Percentiles rank a stretch among this genome's conserved stretches.
phyloP scores from a whole-genome alignment of 2,113 vertebrate genomes.

The Prunella himalayana region DNA sequence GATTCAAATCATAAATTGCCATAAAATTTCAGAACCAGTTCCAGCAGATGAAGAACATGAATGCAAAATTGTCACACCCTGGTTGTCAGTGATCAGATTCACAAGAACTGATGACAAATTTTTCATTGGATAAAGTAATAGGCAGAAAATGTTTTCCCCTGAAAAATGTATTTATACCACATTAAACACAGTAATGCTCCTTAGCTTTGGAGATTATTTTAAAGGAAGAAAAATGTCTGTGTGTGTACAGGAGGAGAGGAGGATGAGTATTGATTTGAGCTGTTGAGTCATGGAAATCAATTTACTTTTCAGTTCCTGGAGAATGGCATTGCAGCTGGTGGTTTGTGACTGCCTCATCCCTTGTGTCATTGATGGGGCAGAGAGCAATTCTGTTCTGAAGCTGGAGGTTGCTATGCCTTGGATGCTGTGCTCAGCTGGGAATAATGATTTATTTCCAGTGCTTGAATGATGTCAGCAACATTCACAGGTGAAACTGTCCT shows the following conservation, averaged over 20 bases:
- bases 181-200: background rate
- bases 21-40: background rate
- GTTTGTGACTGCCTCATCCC: background rate
- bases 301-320: background rate
- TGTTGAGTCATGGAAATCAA: background rate
- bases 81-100: background rate
- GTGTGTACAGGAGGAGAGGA: background rate
- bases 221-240: background rate
- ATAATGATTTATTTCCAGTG: background rate
- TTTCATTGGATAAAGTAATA: background rate
- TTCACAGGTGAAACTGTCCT: background rate
- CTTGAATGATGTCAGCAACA: background rate
- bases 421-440: background rate
- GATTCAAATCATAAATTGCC: background rate
- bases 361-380: background rate
- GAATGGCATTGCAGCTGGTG: background rate
- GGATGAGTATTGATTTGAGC: background rate
- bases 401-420: background rate
- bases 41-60: background rate
- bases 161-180: background rate
- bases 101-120: background rate
- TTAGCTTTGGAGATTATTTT: background rate
- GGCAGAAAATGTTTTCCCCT: background rate
- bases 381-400: background rate
- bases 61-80: background rate